These are phyloP conservation scores for Trachelus iudaicus DNA, from an alignment of 2,888 invertebrate genomes.

Conservation along the genomic window DNA sequence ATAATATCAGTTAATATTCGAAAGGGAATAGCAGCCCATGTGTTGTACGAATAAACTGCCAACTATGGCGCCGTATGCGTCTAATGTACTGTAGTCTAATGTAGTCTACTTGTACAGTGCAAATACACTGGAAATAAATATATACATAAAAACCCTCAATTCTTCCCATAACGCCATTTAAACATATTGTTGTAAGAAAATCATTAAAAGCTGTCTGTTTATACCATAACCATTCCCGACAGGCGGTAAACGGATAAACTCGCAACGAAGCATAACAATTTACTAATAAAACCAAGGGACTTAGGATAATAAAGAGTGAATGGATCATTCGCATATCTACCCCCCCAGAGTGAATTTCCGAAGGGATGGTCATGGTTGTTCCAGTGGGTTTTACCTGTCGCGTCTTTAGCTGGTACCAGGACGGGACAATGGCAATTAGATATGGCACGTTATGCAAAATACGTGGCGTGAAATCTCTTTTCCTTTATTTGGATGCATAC, in stretches of 20 bases:
- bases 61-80: neutral
- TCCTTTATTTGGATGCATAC: slow-evolving; percentile 24
- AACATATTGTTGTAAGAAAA: neutral
- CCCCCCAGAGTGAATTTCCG: neutral
- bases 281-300: neutral
- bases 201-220: neutral
- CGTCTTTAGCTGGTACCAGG: neutral
- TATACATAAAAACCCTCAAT: neutral
- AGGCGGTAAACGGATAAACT: neutral
- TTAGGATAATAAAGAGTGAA: neutral
- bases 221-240: neutral
- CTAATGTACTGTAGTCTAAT: neutral
- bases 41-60: neutral
- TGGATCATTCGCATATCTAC: neutral
- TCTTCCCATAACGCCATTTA: neutral
- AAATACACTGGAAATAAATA: neutral
- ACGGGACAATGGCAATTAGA: neutral
- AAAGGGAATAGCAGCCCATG: neutral
- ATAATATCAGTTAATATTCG: neutral
- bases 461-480: slow-evolving; percentile 18
- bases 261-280: neutral
- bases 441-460: neutral
- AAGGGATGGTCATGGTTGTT: neutral
- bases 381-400: neutral
- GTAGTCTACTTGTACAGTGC: neutral